These are phyloP conservation scores for Halyomorpha halys DNA, from an alignment of 1,140 invertebrate genomes.

Conservation along the genomic window DNA sequence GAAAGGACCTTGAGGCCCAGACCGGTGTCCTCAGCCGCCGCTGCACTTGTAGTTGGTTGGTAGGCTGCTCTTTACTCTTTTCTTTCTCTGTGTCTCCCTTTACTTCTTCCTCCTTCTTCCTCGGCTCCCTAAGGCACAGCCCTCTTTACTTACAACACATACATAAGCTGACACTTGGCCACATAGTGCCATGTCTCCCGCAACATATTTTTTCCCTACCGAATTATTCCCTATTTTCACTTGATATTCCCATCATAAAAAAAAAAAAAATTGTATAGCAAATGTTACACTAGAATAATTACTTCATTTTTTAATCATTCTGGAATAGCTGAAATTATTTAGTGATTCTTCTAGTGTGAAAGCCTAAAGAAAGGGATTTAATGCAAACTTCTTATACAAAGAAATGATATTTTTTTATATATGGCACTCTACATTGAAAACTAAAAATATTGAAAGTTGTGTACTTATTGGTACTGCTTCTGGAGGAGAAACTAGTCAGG, in stretches of 20 bases:
- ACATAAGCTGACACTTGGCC: not conserved
- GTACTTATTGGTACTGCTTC: too few species aligned
- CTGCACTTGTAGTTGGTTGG: slow-evolving; percentile 17
- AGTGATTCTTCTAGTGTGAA: too few species aligned
- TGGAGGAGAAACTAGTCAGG: too few species aligned
- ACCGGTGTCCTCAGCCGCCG: slow-evolving; percentile 30
- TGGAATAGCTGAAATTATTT: too few species aligned
- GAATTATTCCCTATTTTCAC: not conserved
- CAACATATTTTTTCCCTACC: not conserved
- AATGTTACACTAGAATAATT: too few species aligned
- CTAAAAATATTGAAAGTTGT: too few species aligned
- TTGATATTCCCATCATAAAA: not conserved
- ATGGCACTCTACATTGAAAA: too few species aligned
- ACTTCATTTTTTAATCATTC: too few species aligned
- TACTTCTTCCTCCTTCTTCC: slow-evolving; percentile 7
- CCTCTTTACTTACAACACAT: slow-evolving; percentile 8
- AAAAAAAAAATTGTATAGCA: too few species aligned
- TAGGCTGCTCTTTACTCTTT: not conserved
- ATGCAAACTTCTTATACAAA: too few species aligned
- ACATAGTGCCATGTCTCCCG: not conserved
- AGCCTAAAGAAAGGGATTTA: too few species aligned
- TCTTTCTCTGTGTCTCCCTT: not conserved
- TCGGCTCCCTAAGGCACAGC: slow-evolving; percentile 11
- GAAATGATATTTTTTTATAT: too few species aligned
- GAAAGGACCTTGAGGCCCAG: slow-evolving; percentile 30